A percentile compares a stretch with the other conserved stretches of the same genome.
Conservation (phyloP, 2,113 vertebrate species). For the Motacilla tschutschensis region DNA sequence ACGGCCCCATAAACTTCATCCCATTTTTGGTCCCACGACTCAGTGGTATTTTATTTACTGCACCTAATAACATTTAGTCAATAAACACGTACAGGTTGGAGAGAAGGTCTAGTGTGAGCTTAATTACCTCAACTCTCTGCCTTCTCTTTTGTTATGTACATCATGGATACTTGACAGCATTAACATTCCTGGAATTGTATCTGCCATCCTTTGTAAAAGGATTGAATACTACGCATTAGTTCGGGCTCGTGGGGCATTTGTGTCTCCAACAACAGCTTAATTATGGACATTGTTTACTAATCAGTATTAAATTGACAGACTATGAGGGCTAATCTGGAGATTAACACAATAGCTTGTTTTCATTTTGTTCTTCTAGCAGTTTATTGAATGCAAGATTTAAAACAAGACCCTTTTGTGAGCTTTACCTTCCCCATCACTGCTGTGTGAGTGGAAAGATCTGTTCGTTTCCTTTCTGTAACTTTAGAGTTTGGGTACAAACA, state of each 20-base stretch:
- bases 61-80: constrained; percentile 63
- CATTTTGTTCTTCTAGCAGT: constrained; percentile 69
- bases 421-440: constrained; percentile 57
- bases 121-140: constrained; percentile 71
- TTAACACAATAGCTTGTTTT: constrained; percentile 77
- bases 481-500: background rate
- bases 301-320: constrained; percentile 76
- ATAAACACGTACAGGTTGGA: constrained; percentile 64
- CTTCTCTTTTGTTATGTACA: constrained; percentile 69
- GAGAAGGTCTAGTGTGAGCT: constrained; percentile 50
- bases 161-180: constrained; percentile 74
- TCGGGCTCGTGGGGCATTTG: constrained; percentile 72
- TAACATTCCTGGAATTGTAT: constrained; percentile 83
- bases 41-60: constrained; percentile 69
- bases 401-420: constrained; percentile 72
- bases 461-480: background rate
- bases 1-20: constrained; percentile 46
- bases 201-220: constrained; percentile 73
- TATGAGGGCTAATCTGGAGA: constrained; percentile 77
- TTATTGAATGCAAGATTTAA: constrained; percentile 70
- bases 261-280: constrained; percentile 79
- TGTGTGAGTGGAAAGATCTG: background rate
- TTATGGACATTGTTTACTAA: constrained; percentile 82
- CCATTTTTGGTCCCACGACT: constrained; percentile 47
- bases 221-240: constrained; percentile 74